phyloP scores from a whole-genome alignment of 2,888 invertebrate genomes.

The Philhelius pedissequus region DNA sequence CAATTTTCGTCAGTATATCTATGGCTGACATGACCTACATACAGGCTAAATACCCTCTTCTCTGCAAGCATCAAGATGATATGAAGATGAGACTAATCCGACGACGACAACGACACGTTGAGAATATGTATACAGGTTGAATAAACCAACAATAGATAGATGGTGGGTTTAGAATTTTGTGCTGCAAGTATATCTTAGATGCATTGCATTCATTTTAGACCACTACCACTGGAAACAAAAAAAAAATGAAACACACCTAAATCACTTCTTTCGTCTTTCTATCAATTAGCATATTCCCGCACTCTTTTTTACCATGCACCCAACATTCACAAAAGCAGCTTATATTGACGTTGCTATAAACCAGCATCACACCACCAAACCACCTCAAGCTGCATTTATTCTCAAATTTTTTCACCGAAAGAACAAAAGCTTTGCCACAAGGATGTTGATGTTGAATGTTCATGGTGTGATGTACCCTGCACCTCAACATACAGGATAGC shows the following conservation, averaged over 20 bases:
- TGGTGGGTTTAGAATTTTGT: background rate
- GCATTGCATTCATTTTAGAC: constrained; percentile 12
- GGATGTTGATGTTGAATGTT: background rate
- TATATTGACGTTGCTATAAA: no score
- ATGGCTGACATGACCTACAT: constrained; percentile 48
- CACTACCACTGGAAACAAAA: constrained; percentile 10
- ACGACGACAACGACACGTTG: background rate
- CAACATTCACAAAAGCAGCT: background rate
- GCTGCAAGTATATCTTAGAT: background rate
- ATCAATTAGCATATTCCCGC: constrained; percentile 44
- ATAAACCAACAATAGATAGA: background rate
- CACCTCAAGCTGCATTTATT: background rate
- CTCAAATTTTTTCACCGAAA: background rate
- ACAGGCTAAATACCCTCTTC: constrained; percentile 20
- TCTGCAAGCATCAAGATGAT: background rate
- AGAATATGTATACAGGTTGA: constrained; percentile 15
- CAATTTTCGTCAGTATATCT: constrained; percentile 18
- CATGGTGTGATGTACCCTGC: constrained; percentile 40
- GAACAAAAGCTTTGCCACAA: constrained; percentile 2
- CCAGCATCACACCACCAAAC: background rate
- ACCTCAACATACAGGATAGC: background rate
- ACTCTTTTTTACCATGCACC: background rate
- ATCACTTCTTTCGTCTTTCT: constrained; percentile 6
- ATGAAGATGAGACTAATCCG: background rate
- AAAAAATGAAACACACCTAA: background rate